Conservation (phyloP, 2,113 vertebrate species). For the Thalassarche chlororhynchos region DNA sequence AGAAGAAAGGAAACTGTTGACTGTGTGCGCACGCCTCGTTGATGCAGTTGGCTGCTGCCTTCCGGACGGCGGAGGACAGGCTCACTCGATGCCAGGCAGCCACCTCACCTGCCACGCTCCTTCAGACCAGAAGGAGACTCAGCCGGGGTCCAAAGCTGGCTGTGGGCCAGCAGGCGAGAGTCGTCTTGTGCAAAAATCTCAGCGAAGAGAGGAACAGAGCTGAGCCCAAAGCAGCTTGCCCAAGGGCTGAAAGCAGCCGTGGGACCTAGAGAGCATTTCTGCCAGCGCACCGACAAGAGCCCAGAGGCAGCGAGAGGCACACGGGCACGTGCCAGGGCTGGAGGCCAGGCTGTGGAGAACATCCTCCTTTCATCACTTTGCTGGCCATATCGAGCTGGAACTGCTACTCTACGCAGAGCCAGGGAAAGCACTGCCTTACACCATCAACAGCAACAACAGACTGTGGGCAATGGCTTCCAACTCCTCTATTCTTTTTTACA, state of each 20-base stretch:
- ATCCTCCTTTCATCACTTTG: background rate
- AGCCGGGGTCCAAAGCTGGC: rapidly evolving
- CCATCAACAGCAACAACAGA: background rate
- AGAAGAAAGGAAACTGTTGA: slow-evolving; percentile 54
- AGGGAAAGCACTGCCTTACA: background rate
- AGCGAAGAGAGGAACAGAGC: background rate
- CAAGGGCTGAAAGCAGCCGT: background rate
- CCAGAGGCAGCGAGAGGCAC: background rate
- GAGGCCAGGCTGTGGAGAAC: background rate
- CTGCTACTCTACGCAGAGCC: background rate
- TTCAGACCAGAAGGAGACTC: rapidly evolving
- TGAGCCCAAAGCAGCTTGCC: background rate
- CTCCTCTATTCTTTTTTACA: background rate
- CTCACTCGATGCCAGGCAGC: rapidly evolving
- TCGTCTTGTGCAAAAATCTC: too few relatives aligned
- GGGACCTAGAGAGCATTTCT: background rate
- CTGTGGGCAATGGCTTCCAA: background rate
- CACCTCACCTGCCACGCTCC: background rate
- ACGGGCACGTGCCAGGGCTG: too few relatives aligned
- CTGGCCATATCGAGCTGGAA: background rate
- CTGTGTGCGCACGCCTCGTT: background rate
- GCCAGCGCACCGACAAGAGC: background rate
- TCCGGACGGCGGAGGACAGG: background rate
- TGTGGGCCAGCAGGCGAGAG: background rate
- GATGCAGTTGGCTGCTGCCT: background rate